These are phyloP conservation scores for Hedya salicella DNA, from an alignment of 2,888 invertebrate genomes.

Conservation along the genomic window DNA sequence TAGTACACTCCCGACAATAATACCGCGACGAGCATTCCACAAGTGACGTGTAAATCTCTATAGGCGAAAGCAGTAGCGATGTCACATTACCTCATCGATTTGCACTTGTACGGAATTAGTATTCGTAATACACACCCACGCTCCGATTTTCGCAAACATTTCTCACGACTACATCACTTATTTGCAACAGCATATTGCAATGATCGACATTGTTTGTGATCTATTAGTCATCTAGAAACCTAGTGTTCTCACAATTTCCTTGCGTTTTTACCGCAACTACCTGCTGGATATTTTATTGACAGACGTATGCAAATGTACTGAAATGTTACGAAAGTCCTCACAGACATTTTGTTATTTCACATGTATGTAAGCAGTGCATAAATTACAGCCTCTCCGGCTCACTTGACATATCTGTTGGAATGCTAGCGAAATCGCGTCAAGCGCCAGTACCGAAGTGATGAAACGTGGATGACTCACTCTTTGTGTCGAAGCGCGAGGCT, in stretches of 20 bases:
- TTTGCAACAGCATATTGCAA: slow-evolving; percentile 61
- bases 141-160: slow-evolving; percentile 73
- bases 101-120: slow-evolving; percentile 68
- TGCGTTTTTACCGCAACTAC: slow-evolving; percentile 54
- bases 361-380: slow-evolving; percentile 46
- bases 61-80: slow-evolving; percentile 75
- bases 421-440: slow-evolving; percentile 41
- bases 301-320: slow-evolving; percentile 65
- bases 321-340: slow-evolving; percentile 55
- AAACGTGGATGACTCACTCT: slow-evolving; percentile 74
- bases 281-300: slow-evolving; percentile 57
- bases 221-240: slow-evolving; percentile 57
- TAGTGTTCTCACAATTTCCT: slow-evolving; percentile 68
- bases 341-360: slow-evolving; percentile 53
- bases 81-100: slow-evolving; percentile 72
- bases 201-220: slow-evolving; percentile 65
- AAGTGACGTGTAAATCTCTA: slow-evolving; percentile 58
- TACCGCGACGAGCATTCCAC: slow-evolving; percentile 23
- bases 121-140: slow-evolving; percentile 78
- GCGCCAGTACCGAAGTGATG: slow-evolving; percentile 64
- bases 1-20: slow-evolving; percentile 1
- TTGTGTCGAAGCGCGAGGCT: slow-evolving; percentile 52
- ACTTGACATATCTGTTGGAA: slow-evolving; percentile 41
- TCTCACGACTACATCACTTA: slow-evolving; percentile 74
- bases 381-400: slow-evolving; percentile 50